phyloP scores from a whole-genome alignment of 2,113 vertebrate genomes.

The Pholis gunnellus region DNA sequence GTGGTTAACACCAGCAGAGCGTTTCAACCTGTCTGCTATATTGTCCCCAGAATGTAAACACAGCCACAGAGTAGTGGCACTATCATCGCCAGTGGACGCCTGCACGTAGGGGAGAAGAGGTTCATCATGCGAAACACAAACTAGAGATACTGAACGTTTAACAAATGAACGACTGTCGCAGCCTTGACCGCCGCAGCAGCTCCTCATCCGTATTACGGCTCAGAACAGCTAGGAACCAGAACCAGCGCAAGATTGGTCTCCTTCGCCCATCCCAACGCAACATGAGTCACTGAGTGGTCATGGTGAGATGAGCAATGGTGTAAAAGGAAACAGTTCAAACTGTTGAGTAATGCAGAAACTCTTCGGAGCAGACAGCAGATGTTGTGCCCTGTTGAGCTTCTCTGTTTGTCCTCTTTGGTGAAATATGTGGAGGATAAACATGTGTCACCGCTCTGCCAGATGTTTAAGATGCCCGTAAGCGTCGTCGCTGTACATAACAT shows the following conservation, averaged over 20 bases:
- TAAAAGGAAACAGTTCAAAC: neutral
- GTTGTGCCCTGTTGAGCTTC: neutral
- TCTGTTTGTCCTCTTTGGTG: neutral
- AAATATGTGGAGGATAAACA: constrained; percentile 12
- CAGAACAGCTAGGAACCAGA: neutral
- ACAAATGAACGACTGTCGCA: neutral
- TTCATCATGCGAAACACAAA: neutral
- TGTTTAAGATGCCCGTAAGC: neutral
- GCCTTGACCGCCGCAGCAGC: neutral
- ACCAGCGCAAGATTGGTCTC: neutral
- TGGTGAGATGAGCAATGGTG: neutral
- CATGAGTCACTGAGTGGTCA: neutral
- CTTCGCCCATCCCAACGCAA: neutral
- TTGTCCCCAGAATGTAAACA: neutral
- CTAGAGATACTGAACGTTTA: neutral
- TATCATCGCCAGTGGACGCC: too few species aligned
- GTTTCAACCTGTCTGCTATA: neutral
- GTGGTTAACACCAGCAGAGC: neutral
- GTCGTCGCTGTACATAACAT: neutral
- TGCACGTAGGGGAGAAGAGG: neutral
- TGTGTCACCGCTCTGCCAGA: neutral
- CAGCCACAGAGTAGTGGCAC: neutral
- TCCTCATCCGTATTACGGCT: neutral
- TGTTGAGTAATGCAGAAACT: constrained; percentile 1
- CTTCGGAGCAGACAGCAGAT: constrained; percentile 9